Base-by-base conservation (phyloP, 2,797 vertebrate species). In the Esox masquinongy region DNA sequence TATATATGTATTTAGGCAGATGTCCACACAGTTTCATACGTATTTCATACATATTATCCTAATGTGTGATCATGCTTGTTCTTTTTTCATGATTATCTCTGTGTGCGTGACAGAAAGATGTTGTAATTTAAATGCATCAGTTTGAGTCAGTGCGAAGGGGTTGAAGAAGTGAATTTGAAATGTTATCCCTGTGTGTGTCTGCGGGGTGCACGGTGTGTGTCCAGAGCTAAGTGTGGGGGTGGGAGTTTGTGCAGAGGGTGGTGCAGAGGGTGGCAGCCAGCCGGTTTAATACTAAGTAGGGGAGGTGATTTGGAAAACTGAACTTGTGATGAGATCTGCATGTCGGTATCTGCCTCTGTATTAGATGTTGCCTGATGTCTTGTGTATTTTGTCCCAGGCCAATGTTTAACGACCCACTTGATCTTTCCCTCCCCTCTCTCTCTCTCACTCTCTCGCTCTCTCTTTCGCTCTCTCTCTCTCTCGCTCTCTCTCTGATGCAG, bases 131-230 rank as follows among this genome's bases (percentile, higher is more conserved):
- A 88, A 89, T 88, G 82, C 86, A 88, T 87, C 81, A 84, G 79
- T 86, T 84, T 88, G 92, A 93, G 90, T 93, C 92, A 87, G 73
- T 79, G 84, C 69, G 78, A 78, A 82, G 80, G 83, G 82, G 84
- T 90, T 73, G 80, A 74, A 73, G 74, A 80, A 74, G 74, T 75
- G 70, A 73, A 82, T 74, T 74, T 73, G 31, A 79, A 79, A 74
- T 80, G 59, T 78, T 70, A 70, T 36, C 61, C 74, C n/a, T 29
- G 68, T 59, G 49, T 82, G 72, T 81, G 70, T 75, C 51, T 50
- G 81, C 73, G 67, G 47, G 80, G 67, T 76, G 87, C 81, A 84
- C 75, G 74, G 80, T 83, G 78, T 83, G 77, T 70, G 79, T 83
- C 63, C 63, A 79, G 56, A 68, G 74, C 22, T 61, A 36, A 29